These are phyloP conservation scores for Heliothis subflexa DNA, from an alignment of 1,140 invertebrate genomes.

Conservation along the genomic window DNA sequence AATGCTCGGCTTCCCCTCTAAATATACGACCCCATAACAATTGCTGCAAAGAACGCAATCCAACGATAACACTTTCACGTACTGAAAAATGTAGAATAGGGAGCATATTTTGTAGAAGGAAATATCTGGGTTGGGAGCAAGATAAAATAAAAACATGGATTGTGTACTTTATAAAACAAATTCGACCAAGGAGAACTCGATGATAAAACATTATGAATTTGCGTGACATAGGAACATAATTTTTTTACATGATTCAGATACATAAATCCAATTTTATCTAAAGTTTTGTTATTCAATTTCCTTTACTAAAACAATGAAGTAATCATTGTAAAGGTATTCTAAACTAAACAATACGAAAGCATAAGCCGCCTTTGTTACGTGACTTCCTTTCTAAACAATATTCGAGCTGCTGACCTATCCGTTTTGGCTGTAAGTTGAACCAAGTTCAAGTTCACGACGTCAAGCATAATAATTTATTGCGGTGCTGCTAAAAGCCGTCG, in stretches of 20 bases:
- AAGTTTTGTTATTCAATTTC: too few species aligned
- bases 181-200: background rate
- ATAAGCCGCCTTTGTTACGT: too few species aligned
- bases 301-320: too few species aligned
- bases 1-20: background rate
- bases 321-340: too few species aligned
- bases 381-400: too few species aligned
- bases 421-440: background rate
- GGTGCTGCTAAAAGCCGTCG: background rate
- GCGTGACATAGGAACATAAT: too few species aligned
- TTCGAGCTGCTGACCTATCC: background rate
- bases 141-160: constrained; percentile 24
- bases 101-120: constrained; percentile 2
- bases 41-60: constrained; percentile 12
- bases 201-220: too few species aligned
- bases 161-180: background rate
- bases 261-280: too few species aligned
- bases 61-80: background rate
- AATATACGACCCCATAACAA: constrained; percentile 26
- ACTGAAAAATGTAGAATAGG: constrained; percentile 21
- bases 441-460: constrained; percentile 1
- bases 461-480: background rate
- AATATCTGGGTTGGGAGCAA: background rate
- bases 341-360: too few species aligned
- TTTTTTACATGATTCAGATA: too few species aligned